Base-by-base conservation (phyloP, 2,888 invertebrate species). In the Xanthia icteritia region DNA sequence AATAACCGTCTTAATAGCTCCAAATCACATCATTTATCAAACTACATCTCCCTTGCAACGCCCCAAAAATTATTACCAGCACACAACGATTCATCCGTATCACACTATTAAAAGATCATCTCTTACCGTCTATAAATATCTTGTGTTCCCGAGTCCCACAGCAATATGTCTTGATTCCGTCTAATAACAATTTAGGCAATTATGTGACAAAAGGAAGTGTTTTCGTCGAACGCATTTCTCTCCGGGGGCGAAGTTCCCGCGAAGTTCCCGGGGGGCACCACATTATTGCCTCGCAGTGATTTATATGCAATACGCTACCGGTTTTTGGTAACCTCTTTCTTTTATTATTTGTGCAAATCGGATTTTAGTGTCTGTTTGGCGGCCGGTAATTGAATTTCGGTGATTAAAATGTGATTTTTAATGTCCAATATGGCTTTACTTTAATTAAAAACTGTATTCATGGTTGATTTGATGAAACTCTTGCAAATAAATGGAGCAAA, bases 121-220 rank as follows among this genome's bases (percentile, higher is more conserved):
- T 95, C 92, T 95, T 95, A 95, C 90, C 88, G 85, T 89, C 94
- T 93, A 95, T 95, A 95, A 94, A 95, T 94, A 94, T 92, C 91
- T 88, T 79, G 87, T 67, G 79, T 80, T 81, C 69, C 81, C 77
- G 76, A 79, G 88, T 92, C 91, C 92, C 93, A 91, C 92, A 92
- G 94, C 92, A 95, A 96, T 96, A 95, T 95, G 96, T 96, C 96
- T 96, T 95, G 96, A 96, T 96, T 96, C 94, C 93, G 93, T 93
- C 95, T 96, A 96, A 96, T 96, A 96, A 96, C 96, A 96, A 96
- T 96, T 96, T 95, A 92, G 94, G 94, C 95, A 95, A 96, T 96
- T 96, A 96, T 95, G 95, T 96, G 96, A 96, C 96, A 95, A 94
- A 95, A 94, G 96, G 95, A 96, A 95, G 95, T 94, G 95, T 95